These are phyloP conservation scores for Zaprionus inermis DNA, from an alignment of 1,140 invertebrate genomes.

Conservation along the genomic window DNA sequence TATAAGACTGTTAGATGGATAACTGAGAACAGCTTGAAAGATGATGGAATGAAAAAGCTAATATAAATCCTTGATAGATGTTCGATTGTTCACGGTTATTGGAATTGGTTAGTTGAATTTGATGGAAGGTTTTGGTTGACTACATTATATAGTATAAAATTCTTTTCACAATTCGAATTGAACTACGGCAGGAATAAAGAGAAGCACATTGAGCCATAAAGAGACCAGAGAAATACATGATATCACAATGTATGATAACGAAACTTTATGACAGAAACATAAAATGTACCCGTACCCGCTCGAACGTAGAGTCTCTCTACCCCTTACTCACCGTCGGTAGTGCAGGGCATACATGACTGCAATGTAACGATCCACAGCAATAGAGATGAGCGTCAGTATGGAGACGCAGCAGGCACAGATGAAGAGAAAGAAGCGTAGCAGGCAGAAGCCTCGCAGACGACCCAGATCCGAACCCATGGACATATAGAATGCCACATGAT, in stretches of 20 bases:
- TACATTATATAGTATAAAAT: background rate
- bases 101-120: too few relatives aligned
- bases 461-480: slow-evolving; percentile 86
- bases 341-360: slow-evolving; percentile 93
- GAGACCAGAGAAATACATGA: slow-evolving; percentile 1
- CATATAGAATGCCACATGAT: slow-evolving; percentile 90
- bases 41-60: too few relatives aligned
- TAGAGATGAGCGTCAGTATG: slow-evolving; percentile 92
- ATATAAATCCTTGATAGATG: too few relatives aligned
- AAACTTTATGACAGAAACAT: slow-evolving; percentile 11
- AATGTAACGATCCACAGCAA: slow-evolving; percentile 92
- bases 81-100: too few relatives aligned
- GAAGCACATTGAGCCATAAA: background rate
- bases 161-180: background rate
- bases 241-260: slow-evolving; percentile 6
- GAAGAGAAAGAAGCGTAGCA: slow-evolving; percentile 89
- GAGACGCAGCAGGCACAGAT: slow-evolving; percentile 90
- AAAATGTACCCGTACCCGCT: slow-evolving; percentile 2
- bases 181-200: background rate
- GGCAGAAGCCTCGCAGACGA: slow-evolving; percentile 86
- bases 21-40: too few relatives aligned
- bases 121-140: background rate
- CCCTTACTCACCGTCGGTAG: slow-evolving; percentile 86
- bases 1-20: too few relatives aligned
- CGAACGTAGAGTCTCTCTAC: background rate